Evolutionary conservation across 2,113 vertebrate species (phyloP).

Genomic region (Sakesphorus luctuosus): DNA sequence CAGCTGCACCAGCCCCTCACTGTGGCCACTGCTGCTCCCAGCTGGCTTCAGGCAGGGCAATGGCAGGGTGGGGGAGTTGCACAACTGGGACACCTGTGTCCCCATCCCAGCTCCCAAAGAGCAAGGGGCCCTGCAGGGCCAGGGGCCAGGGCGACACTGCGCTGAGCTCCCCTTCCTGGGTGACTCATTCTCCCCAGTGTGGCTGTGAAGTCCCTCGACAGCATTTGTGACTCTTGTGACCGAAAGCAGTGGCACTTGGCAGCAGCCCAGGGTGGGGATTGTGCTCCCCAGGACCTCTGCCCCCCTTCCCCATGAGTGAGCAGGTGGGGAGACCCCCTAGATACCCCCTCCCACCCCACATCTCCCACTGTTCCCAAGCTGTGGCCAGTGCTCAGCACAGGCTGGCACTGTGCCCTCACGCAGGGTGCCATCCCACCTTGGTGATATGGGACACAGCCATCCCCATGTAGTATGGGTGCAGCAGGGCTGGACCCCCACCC

Average conservation of each 20-base stretch:
- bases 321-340: background rate
- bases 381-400: fast-evolving
- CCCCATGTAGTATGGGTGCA: background rate
- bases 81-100: fast-evolving
- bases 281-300: background rate
- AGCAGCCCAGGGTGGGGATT: background rate
- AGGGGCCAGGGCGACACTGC: background rate
- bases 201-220: slow-evolving; percentile 56
- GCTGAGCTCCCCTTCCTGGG: slow-evolving; percentile 13
- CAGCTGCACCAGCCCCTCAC: background rate
- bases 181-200: slow-evolving; percentile 48
- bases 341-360: background rate
- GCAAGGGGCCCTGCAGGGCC: background rate
- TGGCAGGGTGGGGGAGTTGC: background rate
- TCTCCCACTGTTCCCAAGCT: fast-evolving
- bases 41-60: fast-evolving
- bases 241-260: background rate
- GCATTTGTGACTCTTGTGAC: slow-evolving; percentile 1
- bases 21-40: background rate
- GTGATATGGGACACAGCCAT: background rate
- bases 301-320: background rate
- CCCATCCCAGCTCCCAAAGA: background rate
- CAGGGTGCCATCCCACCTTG: background rate
- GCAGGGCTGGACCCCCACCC: background rate
- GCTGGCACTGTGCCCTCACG: background rate